Evolutionary conservation across 2,113 vertebrate species (phyloP).

Genomic region (Marmota flaviventris): DNA sequence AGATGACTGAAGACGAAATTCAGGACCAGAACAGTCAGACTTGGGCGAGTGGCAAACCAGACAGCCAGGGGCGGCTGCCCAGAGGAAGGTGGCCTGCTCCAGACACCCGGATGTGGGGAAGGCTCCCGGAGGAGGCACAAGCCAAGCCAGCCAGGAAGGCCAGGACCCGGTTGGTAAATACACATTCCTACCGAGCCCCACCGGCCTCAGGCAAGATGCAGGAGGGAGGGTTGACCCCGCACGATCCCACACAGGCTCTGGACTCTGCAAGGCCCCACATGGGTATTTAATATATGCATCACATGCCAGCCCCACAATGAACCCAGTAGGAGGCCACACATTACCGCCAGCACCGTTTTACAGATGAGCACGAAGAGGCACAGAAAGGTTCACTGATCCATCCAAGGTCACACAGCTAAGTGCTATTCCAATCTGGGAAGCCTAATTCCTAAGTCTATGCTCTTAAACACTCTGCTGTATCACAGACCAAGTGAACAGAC

Average conservation of each 20-base stretch:
- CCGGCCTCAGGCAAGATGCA: background rate
- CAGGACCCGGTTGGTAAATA: background rate
- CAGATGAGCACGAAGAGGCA: background rate
- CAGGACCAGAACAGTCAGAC: background rate
- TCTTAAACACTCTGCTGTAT: background rate
- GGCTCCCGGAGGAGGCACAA: background rate
- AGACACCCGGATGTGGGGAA: background rate
- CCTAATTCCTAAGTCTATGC: background rate
- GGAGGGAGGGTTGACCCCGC: background rate
- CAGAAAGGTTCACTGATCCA: slow-evolving; percentile 11
- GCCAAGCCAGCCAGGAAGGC: background rate
- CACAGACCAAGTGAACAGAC: background rate
- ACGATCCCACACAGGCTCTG: background rate
- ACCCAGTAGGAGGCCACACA: background rate
- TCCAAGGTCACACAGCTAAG: background rate
- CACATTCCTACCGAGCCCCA: background rate
- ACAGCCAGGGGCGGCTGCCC: background rate
- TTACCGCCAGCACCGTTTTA: background rate
- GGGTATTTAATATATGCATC: background rate
- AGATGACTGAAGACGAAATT: background rate
- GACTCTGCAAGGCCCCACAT: background rate
- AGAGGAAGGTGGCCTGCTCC: background rate
- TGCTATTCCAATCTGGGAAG: background rate
- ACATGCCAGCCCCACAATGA: background rate
- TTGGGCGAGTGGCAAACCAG: background rate